Base-by-base conservation (phyloP, 1,140 invertebrate species). In the Euschistus heros region DNA sequence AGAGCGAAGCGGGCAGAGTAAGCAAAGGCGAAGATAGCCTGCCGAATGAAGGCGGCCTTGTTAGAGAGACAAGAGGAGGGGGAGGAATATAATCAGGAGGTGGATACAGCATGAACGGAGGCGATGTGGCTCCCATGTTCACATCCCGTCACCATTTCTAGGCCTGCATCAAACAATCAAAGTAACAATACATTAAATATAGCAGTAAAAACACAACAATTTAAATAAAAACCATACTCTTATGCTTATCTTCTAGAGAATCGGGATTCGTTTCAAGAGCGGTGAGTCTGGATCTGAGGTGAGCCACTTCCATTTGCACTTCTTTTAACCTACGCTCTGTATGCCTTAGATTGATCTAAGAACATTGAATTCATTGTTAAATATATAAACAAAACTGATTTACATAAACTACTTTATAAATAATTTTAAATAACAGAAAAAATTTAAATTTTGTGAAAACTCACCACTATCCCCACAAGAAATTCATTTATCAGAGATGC, bases 301-400 rank as follows among this genome's bases (percentile, higher is more conserved):
- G 82, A 24, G 85, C 80, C 0, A 87, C 83, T 75, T 90, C 88
- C 50, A 84, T 82, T 71, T 84, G 82, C 6, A 84, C 79, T 72
- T 91, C 89, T 73, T 90, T 88, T 30, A 88, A 80, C 68, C 84
- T 85, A 27, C 88, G 79, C 72, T 88, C 85, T 33, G 84, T 83
- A 72, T 88, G 85, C 60, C 88, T 78, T 10, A 86, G 84, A 57
- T 82, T 78, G 20, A 91, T 78, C 79, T 80, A 33, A 27, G 65
- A 68, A 55, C 67, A 44, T 15, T 47, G 33, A 57, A 14, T 57
- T n/a, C n/a, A n/a, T n/a, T n/a, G n/a, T n/a, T n/a, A n/a, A n/a
- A n/a, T n/a, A n/a, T n/a, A n/a, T n/a, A n/a, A n/a, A n/a, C n/a
- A n/a, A n/a, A n/a, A n/a, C n/a, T n/a, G n/a, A n/a, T n/a, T n/a